A percentile compares a stretch with the other conserved stretches of the same genome.
Conservation (phyloP, 2,797 vertebrate genomes). For the Morelia viridis region DNA sequence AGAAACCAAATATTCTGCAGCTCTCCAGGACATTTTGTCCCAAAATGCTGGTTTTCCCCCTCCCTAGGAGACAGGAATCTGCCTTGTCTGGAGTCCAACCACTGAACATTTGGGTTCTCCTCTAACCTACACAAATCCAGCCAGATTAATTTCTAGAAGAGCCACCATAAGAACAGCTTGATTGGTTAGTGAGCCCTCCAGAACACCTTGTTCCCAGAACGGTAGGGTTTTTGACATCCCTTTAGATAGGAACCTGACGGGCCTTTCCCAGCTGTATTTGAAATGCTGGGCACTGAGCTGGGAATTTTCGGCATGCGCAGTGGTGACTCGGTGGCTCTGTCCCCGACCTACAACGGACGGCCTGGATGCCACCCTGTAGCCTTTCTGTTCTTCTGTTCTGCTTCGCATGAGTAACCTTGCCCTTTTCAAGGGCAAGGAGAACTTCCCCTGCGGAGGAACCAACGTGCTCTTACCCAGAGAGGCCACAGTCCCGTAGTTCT, state of each 20-base stretch:
- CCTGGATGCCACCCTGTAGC: background rate
- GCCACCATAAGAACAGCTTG: background rate
- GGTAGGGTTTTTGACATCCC: too few species aligned
- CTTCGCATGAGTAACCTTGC: background rate
- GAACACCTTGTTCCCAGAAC: too few species aligned
- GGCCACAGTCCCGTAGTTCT: slow-evolving; percentile 28
- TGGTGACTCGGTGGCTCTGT: background rate
- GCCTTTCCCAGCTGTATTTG: too few species aligned
- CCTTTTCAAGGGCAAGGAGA: background rate
- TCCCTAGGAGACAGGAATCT: too few species aligned
- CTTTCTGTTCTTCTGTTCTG: background rate
- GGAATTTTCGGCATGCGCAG: background rate
- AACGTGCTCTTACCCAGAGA: background rate
- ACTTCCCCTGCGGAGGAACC: background rate
- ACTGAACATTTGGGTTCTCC: background rate
- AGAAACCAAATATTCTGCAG: too few species aligned
- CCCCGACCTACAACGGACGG: background rate
- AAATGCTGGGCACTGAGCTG: background rate
- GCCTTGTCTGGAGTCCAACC: background rate
- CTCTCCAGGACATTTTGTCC: too few species aligned
- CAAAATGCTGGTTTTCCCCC: too few species aligned
- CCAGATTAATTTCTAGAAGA: background rate
- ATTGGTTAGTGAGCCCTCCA: too few species aligned
- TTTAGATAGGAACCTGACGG: too few species aligned
- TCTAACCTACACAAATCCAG: background rate